Evolutionary conservation across 2,113 vertebrate species (phyloP).

Genomic region (Caretta caretta): DNA sequence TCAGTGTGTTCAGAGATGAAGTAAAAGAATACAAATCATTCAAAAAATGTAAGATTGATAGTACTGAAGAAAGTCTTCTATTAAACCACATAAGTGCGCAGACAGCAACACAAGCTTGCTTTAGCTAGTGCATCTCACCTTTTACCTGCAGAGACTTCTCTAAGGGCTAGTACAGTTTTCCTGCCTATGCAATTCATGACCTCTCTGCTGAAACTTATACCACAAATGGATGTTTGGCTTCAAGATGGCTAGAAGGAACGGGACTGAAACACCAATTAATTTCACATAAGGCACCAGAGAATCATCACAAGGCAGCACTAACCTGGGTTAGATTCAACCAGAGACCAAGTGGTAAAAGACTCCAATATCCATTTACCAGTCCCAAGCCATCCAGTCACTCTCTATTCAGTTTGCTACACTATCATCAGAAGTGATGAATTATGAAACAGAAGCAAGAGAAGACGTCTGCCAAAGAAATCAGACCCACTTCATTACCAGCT

Average conservation of each 20-base stretch:
- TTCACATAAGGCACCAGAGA: rapidly evolving
- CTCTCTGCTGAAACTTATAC: neutral
- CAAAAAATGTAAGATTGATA: neutral
- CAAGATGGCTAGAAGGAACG: neutral
- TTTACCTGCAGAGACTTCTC: neutral
- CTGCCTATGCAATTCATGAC: neutral
- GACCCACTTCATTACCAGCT: neutral
- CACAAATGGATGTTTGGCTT: neutral
- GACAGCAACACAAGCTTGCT: slow-evolving; percentile 19
- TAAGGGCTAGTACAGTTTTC: neutral
- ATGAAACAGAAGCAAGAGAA: neutral
- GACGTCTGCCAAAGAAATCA: neutral
- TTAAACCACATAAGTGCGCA: neutral
- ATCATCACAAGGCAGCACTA: neutral
- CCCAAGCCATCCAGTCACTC: neutral
- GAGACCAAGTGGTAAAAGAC: neutral
- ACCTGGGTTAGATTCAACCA: neutral
- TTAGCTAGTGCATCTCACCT: neutral
- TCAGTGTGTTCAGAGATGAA: neutral
- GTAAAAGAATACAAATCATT: neutral
- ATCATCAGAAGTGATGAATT: neutral
- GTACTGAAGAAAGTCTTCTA: neutral
- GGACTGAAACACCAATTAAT: neutral
- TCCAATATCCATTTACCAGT: neutral
- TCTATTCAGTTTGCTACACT: neutral